Base-by-base conservation (phyloP, 2,113 vertebrate species). In the Dipodomys ordii region DNA sequence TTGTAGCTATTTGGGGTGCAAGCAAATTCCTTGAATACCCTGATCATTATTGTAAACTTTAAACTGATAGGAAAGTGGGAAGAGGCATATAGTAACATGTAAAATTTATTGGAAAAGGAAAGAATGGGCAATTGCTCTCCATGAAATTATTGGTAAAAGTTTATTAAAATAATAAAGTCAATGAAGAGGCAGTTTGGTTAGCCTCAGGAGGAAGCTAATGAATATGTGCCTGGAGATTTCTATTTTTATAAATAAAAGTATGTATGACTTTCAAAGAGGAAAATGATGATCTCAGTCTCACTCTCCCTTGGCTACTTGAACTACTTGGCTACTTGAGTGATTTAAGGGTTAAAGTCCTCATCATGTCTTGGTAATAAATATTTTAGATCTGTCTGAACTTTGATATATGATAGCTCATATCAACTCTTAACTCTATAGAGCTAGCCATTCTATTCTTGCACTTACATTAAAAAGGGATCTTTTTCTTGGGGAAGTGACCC, bases 1-100 rank as follows among this genome's bases (percentile, higher is more conserved):
- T 96, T 97, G 91, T 95, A 49, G 88, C 88, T 90, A 91, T 84
- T 81, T 88, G 83, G 90, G 89, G 86, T 77, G 88, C 30, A 93
- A 95, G 94, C 49, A 95, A 32, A 25, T 88, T 76, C 79, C 89
- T 91, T 83, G 46, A 95, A 67, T 65, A 94, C 73, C 46, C 53
- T 94, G 73, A n/a, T 92, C 79, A 95, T 95, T 91, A 88, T 86
- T 90, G 69, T 74, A 93, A 95, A 95, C 28, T 83, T 35, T 19
- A 90, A 74, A 85, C 67, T 39, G 3, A 2, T 73, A 69, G 67
- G 87, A 69, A 93, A 89, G 35, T 73, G 74, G 73, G 53, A 93
- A 74, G 53, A 89, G 62, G 39, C 9, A 77, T 85, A 65, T 89
- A 16, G 16, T 95, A 97, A 88, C 23, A 90, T 81, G 72, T 65